Percentiles rank a stretch among this genome's conserved stretches.
Conservation (phyloP, 1,140 invertebrate genomes). For the Drosophila biarmipes region DNA sequence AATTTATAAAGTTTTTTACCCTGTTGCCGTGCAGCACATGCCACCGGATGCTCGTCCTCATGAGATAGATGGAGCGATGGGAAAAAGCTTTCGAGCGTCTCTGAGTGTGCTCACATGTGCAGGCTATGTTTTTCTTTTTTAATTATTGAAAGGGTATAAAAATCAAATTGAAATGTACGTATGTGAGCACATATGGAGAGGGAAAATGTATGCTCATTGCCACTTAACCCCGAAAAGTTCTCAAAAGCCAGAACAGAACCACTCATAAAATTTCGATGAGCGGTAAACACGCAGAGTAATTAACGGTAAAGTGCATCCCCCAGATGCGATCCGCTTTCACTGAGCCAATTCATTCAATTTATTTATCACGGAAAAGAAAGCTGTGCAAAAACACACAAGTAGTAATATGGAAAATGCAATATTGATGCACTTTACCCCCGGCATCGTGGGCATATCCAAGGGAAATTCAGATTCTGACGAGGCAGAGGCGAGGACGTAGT, state of each 20-base stretch:
- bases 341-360: slow-evolving; percentile 78
- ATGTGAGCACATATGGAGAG: not conserved
- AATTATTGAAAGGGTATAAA: slow-evolving; percentile 75
- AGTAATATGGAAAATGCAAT: slow-evolving; percentile 56
- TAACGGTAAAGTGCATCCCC: slow-evolving; percentile 71
- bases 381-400: slow-evolving; percentile 40
- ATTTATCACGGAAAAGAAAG: slow-evolving; percentile 55
- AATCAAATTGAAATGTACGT: slow-evolving; percentile 58
- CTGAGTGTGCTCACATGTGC: slow-evolving; percentile 14
- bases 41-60: slow-evolving; percentile 27
- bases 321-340: slow-evolving; percentile 40
- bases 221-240: slow-evolving; percentile 70
- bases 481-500: slow-evolving; percentile 2
- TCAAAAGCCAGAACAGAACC: slow-evolving; percentile 15
- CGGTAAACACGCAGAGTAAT: slow-evolving; percentile 82
- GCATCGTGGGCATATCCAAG: not conserved
- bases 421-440: slow-evolving; percentile 51
- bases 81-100: slow-evolving; percentile 29
- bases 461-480: not conserved
- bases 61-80: slow-evolving; percentile 28
- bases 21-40: slow-evolving; percentile 16
- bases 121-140: slow-evolving; percentile 20
- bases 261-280: slow-evolving; percentile 82
- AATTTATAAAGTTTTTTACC: slow-evolving; percentile 76
- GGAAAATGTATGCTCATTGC: slow-evolving; percentile 64